Evolutionary conservation across 2,888 invertebrate species (phyloP).

Genomic region (Archips crataeganus): DNA sequence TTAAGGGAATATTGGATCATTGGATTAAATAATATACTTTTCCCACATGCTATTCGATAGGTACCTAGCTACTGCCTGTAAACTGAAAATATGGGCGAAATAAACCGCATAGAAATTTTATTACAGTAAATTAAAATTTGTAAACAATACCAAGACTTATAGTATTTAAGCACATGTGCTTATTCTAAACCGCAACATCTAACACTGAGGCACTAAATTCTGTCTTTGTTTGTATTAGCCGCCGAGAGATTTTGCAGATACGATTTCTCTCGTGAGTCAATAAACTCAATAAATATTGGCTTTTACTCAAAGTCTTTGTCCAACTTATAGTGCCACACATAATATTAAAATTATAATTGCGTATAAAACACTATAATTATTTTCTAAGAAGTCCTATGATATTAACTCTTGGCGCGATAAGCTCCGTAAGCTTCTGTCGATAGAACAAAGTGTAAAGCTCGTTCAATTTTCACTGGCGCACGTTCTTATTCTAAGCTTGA

Average conservation of each 20-base stretch:
- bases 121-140: neutral
- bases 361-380: neutral
- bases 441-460: constrained; percentile 56
- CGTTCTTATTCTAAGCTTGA: constrained; percentile 17
- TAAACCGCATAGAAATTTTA: too few relatives aligned
- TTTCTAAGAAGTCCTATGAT: constrained; percentile 37
- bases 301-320: constrained; percentile 36
- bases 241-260: constrained; percentile 38
- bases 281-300: constrained; percentile 35
- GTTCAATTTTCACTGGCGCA: constrained; percentile 51
- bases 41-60: too few relatives aligned
- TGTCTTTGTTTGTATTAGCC: constrained; percentile 31
- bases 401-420: constrained; percentile 41
- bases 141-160: too few relatives aligned
- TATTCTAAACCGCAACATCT: neutral
- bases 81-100: too few relatives aligned
- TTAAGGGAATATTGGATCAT: too few relatives aligned
- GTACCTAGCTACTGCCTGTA: too few relatives aligned
- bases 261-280: constrained; percentile 32
- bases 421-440: constrained; percentile 48
- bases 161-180: neutral
- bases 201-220: constrained; percentile 12
- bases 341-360: too few relatives aligned
- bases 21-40: too few relatives aligned
- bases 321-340: too few relatives aligned